Evolutionary conservation across 1,140 invertebrate species (phyloP), one percentile per base, ranked within the genome.

Genomic region (Hypsibius dujardini): DNA sequence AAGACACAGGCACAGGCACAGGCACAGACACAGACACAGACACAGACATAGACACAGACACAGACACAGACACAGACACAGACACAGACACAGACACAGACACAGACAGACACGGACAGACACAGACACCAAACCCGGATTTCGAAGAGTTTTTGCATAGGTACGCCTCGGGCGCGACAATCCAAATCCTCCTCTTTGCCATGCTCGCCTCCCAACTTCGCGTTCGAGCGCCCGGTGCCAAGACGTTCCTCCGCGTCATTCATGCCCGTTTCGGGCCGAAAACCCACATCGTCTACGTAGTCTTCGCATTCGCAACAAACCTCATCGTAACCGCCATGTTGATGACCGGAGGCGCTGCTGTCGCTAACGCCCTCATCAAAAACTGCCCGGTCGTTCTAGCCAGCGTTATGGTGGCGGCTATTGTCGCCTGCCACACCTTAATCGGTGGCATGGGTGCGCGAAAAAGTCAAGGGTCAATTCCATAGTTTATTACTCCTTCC

Each of bases 241-340:
- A 80, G 71, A 81, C 80, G 1, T 80, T 78, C 71, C 75, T 80
- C 1, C 79, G 80, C 72, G 77, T 81, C 72, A 79, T 80, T 46
- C 74, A 75, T 59, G 79, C 79, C 12, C 50, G 80, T n/a, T 81
- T 80, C 74, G 80, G 78, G 1, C 75, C 74, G 70, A 75, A 67
- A 46, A 78, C 78, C 47, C 80, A 81, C 72, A 76, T 79, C 3
- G 75, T 76, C 1, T 80, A 76, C 74, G 78, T 78, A 72, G 73
- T 74, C 28, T 80, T 81, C 72, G 79, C 79, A 2, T 74, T 81
- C 7, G 74, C 76, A 47, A 81, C 80, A 1, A 81, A 81, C 73
- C 40, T 79, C 7, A 76, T 81, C 59, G 80, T 81, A 2, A 80
- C 78, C 2, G 74, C 78, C 45, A 79, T 79, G 76, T 72, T 80